Conservation (phyloP, 2,113 vertebrate genomes). For the Chaetorhynchus papuensis region DNA sequence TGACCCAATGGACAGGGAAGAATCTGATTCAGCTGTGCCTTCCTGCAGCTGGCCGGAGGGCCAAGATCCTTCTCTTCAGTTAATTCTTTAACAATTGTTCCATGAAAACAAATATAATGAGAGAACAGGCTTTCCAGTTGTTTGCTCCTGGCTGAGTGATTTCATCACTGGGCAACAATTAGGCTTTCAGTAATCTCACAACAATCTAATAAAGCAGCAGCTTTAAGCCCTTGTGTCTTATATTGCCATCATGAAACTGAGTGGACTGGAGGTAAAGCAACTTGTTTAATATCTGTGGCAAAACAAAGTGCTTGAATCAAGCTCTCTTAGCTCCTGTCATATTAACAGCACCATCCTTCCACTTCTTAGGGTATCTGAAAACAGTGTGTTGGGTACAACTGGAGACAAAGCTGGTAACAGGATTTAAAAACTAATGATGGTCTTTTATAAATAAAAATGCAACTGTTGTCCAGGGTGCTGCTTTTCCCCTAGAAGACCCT, state of each 20-base stretch:
- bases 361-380: background rate
- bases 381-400: background rate
- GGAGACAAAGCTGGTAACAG: background rate
- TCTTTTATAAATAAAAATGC: background rate
- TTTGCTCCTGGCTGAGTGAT: background rate
- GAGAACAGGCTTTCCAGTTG: background rate
- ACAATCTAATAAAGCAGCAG: background rate
- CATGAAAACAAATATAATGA: background rate
- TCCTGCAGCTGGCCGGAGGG: background rate
- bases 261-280: background rate
- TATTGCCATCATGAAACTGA: background rate
- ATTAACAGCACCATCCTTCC: background rate
- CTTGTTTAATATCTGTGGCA: background rate
- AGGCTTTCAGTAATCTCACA: background rate
- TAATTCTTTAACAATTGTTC: background rate
- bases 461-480: background rate
- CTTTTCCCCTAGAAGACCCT: background rate
- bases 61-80: background rate
- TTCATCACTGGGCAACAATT: background rate
- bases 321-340: background rate
- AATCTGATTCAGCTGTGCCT: background rate
- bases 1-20: background rate
- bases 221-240: background rate
- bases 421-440: background rate
- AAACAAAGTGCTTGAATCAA: background rate